Evolutionary conservation across 2,797 vertebrate genomes (phyloP), one percentile per base, ranked within the genome.

Genomic region (Amphiprion clarkii): DNA sequence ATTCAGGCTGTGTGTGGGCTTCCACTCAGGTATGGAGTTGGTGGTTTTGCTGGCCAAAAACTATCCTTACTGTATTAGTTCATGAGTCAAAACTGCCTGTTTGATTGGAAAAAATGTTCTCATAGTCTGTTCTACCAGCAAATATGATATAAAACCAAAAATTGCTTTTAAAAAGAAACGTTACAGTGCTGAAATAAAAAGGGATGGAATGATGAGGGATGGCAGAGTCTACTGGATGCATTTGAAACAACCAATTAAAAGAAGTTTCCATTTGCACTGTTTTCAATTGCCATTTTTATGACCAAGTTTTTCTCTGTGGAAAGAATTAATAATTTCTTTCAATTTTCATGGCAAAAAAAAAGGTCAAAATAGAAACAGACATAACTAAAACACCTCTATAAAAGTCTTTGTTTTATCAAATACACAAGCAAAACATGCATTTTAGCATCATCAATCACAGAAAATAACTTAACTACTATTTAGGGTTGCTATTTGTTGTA

Each of bases 1-100:
- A 74, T 39, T 74, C 60, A 44, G 58, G 17, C 72, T 83, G 83
- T 67, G 86, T 87, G 81, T 90, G 84, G 85, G 63, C 82, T 67
- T 8, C 49, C 60, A 31, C 10, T 54, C 69, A 75, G 72, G 67
- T 75, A 74, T 78, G 81, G 39, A 81, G 78, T 10, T 2, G 14
- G 36, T 48, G 69, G 69, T 62, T 84, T 83, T 58, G 51, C 62
- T 42, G 67, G 73, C 51, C 71, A 68, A 72, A 58, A n/a, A 11
- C 36, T 53, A 21, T 54, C 14, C 64, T 67, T 19, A 64, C 25
- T 66, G 27, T 27, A 59, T 66, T 59, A 48, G 25, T 25, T 57
- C 49, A 60, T 11, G 6, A 48, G 55, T 59, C 55, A 51, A 57
- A 76, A 51, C 59, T 27, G 51, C 65, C 54, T 7, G 52, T 73